Conservation (phyloP, 2,797 vertebrate species). For the Geotrypetes seraphini region DNA sequence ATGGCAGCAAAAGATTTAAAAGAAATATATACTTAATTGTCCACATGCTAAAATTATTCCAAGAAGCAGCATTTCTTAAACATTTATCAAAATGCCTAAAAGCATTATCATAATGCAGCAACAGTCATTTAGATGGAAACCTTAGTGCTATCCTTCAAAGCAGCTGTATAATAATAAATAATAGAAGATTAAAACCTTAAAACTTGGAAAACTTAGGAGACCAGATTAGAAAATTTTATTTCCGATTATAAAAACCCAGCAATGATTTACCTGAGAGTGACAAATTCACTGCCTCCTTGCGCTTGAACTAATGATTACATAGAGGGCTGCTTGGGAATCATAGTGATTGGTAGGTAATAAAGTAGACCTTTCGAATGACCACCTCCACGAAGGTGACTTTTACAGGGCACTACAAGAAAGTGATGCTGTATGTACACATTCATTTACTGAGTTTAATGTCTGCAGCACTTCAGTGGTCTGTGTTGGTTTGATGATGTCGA, state of each 20-base stretch:
- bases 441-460: constrained; percentile 19
- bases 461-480: constrained; percentile 13
- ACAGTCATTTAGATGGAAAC: constrained; percentile 21
- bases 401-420: constrained; percentile 40
- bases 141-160: constrained; percentile 43
- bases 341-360: constrained; percentile 45
- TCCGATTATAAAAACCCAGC: constrained; percentile 62
- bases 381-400: constrained; percentile 31
- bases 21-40: too few relatives aligned
- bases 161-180: constrained; percentile 55
- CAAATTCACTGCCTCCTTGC: constrained; percentile 64
- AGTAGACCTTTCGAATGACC: constrained; percentile 29
- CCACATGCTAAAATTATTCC: too few relatives aligned
- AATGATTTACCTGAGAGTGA: constrained; percentile 64
- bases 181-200: constrained; percentile 70
- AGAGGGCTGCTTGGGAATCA: constrained; percentile 31
- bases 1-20: too few relatives aligned
- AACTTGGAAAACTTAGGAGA: constrained; percentile 63
- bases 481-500: too few relatives aligned
- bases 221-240: constrained; percentile 69
- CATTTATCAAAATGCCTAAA: too few relatives aligned
- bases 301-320: constrained; percentile 45
- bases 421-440: constrained; percentile 31
- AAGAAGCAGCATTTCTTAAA: too few relatives aligned
- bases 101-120: background rate